Evolutionary conservation across 2,113 vertebrate species (phyloP).

Genomic region (Malurus alboscapulatus): DNA sequence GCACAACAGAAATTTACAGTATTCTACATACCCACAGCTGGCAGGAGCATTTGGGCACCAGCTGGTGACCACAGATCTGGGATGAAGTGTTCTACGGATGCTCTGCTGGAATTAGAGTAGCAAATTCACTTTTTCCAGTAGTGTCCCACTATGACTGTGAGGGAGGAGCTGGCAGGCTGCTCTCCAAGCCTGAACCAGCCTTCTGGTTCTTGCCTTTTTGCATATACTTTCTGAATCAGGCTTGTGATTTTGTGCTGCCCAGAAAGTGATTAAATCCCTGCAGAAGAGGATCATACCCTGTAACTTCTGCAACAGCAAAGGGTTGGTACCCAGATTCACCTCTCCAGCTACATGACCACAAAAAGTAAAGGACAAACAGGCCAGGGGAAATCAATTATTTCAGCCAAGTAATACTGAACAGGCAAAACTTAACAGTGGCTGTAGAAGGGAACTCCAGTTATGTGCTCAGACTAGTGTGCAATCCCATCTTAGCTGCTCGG

Average conservation of each 20-base stretch:
- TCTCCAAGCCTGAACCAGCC: not conserved
- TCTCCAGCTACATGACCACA: not conserved
- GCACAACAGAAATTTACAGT: not conserved
- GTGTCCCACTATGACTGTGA: not conserved
- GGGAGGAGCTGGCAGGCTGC: not conserved
- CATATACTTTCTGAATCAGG: not conserved
- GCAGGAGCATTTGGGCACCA: not conserved
- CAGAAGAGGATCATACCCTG: not conserved
- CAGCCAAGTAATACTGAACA: not conserved
- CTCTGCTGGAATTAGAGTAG: not conserved
- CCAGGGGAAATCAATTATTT: not conserved
- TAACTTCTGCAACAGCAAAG: not conserved
- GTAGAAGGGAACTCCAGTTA: slow-evolving; percentile 13
- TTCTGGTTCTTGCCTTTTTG: not conserved
- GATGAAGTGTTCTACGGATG: not conserved
- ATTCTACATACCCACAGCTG: not conserved
- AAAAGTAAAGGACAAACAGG: not conserved
- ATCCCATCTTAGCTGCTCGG: not conserved
- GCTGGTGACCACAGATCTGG: not conserved
- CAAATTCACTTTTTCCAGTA: not conserved
- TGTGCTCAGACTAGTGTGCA: not conserved
- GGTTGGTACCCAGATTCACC: not conserved
- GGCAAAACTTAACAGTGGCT: not conserved
- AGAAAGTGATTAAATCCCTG: not conserved
- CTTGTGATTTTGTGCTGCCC: not conserved